Evolutionary conservation across 2,113 vertebrate genomes (phyloP).

Genomic region (Chaetops frenatus): DNA sequence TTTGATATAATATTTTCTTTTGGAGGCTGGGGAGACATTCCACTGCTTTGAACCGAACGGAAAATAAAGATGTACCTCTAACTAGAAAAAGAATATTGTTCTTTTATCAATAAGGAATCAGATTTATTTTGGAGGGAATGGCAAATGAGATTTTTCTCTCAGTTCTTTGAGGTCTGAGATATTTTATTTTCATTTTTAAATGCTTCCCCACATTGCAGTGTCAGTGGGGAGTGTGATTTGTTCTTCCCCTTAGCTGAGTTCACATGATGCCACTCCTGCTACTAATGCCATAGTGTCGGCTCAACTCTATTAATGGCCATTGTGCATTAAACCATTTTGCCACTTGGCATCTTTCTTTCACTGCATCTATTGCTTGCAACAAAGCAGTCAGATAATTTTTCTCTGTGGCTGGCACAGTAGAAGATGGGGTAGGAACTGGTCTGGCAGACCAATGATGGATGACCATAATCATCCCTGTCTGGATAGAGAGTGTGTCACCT

Average conservation of each 20-base stretch:
- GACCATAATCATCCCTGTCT: neutral
- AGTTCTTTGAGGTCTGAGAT: neutral
- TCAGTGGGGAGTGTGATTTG: neutral
- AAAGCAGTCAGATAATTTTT: conserved; percentile 14
- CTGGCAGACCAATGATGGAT: conserved; percentile 51
- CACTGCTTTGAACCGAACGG: neutral
- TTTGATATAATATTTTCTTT: neutral
- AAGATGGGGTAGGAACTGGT: neutral
- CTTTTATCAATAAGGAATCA: neutral
- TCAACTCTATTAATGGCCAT: neutral
- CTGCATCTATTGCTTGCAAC: neutral
- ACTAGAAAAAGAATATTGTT: neutral
- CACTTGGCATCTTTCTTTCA: neutral
- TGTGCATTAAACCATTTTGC: neutral
- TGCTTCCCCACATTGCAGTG: neutral
- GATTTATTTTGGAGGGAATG: neutral
- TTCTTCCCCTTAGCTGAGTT: neutral
- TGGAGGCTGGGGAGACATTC: neutral
- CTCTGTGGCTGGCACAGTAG: neutral
- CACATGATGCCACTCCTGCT: neutral
- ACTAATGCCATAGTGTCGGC: neutral
- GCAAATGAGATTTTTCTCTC: neutral
- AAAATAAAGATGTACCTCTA: neutral
- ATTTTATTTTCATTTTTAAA: neutral
- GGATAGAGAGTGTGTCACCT: conserved; percentile 37